phyloP scores from a whole-genome alignment of 2,888 invertebrate genomes.

The Cetonia aurata region DNA sequence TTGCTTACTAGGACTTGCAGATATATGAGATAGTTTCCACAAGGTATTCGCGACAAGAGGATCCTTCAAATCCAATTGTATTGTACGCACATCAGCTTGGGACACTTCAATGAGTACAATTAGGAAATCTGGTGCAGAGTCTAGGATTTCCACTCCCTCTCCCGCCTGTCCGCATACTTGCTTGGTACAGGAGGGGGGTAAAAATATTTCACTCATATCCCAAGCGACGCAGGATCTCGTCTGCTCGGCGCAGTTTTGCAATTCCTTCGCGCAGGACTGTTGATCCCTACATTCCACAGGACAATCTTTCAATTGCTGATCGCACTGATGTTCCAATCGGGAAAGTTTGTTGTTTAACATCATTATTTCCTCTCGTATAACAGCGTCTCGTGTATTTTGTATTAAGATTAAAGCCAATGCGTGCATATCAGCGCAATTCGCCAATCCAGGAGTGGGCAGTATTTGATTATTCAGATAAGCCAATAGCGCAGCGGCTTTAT shows the following conservation, averaged over 20 bases:
- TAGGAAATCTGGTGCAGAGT: conserved; percentile 68
- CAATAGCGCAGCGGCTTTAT: too few relatives aligned
- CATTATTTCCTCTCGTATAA: background rate
- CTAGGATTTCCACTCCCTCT: conserved; percentile 68
- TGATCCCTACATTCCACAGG: background rate
- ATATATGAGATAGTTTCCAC: background rate
- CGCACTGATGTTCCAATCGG: background rate
- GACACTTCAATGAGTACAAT: background rate
- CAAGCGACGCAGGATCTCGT: background rate
- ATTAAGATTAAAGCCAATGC: background rate
- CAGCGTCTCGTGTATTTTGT: background rate
- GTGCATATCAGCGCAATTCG: background rate
- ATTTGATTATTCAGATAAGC: too few relatives aligned
- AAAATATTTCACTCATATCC: background rate
- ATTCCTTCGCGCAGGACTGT: background rate
- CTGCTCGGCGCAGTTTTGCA: background rate
- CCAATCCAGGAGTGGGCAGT: background rate
- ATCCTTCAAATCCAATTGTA: conserved; percentile 26
- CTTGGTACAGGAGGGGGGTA: background rate
- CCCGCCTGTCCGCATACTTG: conserved; percentile 66
- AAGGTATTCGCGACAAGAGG: background rate
- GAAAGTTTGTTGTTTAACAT: background rate
- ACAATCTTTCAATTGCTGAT: background rate
- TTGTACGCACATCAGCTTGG: background rate
- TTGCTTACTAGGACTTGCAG: background rate